Percentiles rank a stretch among this genome's conserved stretches.
These are phyloP conservation scores for Plestiodon gilberti DNA, from an alignment of 2,113 vertebrate genomes.

Conservation along the genomic window DNA sequence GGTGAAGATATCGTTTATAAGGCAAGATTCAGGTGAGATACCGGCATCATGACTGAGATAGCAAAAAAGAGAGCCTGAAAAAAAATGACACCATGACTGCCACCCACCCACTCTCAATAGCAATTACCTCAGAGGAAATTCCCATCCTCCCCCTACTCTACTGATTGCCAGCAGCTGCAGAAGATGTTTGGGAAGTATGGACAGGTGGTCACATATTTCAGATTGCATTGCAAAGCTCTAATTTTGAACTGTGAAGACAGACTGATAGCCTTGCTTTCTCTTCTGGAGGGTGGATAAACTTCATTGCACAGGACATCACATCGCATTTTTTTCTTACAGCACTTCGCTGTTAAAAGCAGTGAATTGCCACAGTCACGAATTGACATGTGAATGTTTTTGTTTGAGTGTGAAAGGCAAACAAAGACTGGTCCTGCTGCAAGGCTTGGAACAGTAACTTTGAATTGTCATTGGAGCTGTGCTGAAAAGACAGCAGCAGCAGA, in stretches of 20 bases:
- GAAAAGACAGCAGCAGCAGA: conserved; percentile 25
- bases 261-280: conserved; percentile 6
- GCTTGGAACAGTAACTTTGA: conserved; percentile 43
- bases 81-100: conserved; percentile 6
- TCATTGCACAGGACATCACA: not conserved
- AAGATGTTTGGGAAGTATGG: conserved; percentile 22
- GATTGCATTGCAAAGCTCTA: not conserved
- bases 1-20: conserved; percentile 15
- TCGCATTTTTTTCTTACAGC: not conserved
- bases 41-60: conserved; percentile 13
- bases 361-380: conserved; percentile 20
- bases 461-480: conserved; percentile 32
- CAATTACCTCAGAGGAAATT: conserved; percentile 24
- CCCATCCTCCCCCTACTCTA: conserved; percentile 11
- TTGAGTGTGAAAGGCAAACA: conserved; percentile 30
- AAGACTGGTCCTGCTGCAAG: conserved; percentile 12
- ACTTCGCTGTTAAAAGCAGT: not conserved
- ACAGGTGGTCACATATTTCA: conserved; percentile 28
- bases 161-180: conserved; percentile 9
- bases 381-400: conserved; percentile 32
- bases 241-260: conserved; percentile 22
- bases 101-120: not conserved
- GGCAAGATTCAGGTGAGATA: conserved; percentile 2
- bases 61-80: conserved; percentile 10
- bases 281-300: not conserved